phyloP scores from a whole-genome alignment of 2,797 vertebrate genomes.

The Buphagus erythrorhynchus region DNA sequence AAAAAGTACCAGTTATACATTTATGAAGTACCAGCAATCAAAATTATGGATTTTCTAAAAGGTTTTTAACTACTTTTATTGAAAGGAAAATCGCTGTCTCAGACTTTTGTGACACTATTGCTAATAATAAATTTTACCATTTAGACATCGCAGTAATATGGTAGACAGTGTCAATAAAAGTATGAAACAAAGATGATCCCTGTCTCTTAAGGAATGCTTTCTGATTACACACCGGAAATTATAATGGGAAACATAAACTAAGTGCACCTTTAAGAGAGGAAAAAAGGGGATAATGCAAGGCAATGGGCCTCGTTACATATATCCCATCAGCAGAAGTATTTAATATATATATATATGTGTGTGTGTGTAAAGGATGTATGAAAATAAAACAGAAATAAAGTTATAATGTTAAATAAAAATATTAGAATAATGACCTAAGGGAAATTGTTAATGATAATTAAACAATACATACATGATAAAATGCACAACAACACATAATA shows the following conservation, averaged over 20 bases:
- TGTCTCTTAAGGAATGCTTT: conserved; percentile 78
- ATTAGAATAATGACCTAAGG: background rate
- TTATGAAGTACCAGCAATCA: conserved; percentile 88
- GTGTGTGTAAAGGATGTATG: background rate
- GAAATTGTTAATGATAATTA: no score
- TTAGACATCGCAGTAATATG: conserved; percentile 79
- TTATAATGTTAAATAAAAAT: background rate
- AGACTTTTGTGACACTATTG: conserved; percentile 85
- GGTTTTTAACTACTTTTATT: conserved; percentile 90
- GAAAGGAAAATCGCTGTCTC: conserved; percentile 88
- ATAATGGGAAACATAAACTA: conserved; percentile 64
- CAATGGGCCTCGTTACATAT: background rate
- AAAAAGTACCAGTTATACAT: conserved; percentile 89
- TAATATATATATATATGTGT: background rate
- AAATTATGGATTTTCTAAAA: conserved; percentile 90
- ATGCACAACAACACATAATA: fast-evolving
- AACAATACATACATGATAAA: background rate
- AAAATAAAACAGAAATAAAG: background rate
- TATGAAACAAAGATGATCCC: conserved; percentile 78
- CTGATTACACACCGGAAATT: conserved; percentile 79
- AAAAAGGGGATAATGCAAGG: conserved; percentile 5
- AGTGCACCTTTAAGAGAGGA: conserved; percentile 38
- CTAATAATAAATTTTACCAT: conserved; percentile 86
- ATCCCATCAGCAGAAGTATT: background rate
- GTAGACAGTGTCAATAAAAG: conserved; percentile 84